These are phyloP conservation scores for Mohoua ochrocephala DNA, from an alignment of 2,113 vertebrate genomes.

Conservation along the genomic window DNA sequence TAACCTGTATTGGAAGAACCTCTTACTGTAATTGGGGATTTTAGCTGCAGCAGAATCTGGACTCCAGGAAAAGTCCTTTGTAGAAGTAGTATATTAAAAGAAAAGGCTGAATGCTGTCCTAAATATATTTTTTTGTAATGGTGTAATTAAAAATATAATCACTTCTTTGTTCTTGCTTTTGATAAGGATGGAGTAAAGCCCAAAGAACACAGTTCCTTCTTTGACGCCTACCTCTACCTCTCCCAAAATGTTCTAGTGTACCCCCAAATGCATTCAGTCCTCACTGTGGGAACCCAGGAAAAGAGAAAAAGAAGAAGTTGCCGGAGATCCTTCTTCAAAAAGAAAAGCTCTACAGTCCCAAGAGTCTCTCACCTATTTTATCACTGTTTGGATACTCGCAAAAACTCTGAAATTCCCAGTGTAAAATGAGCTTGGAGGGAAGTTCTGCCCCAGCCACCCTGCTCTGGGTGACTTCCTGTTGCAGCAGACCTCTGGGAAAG, in stretches of 20 bases:
- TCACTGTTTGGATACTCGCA: background rate
- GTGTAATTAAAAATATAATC: background rate
- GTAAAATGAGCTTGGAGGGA: no score
- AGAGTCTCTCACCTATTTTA: background rate
- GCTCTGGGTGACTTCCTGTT: accelerated
- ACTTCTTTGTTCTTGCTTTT: background rate
- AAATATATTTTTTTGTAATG: background rate
- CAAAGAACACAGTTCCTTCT: background rate
- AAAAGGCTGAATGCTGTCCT: background rate
- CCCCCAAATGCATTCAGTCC: background rate
- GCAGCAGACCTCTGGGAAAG: background rate
- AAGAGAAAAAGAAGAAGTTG: background rate
- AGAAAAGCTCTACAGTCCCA: background rate
- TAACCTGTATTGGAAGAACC: constrained; percentile 58
- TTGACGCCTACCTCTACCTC: background rate
- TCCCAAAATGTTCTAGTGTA: background rate
- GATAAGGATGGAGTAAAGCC: background rate
- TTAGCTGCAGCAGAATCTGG: constrained; percentile 40
- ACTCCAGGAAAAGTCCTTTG: constrained; percentile 20
- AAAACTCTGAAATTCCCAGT: background rate
- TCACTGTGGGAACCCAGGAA: accelerated
- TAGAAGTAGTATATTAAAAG: background rate
- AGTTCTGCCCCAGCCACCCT: background rate
- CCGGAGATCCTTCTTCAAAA: background rate
- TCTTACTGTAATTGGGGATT: constrained; percentile 63